Percentiles rank a stretch among this genome's conserved stretches.
These are phyloP conservation scores for Limnephilus lunatus DNA, from an alignment of 2,888 invertebrate genomes.

Conservation along the genomic window DNA sequence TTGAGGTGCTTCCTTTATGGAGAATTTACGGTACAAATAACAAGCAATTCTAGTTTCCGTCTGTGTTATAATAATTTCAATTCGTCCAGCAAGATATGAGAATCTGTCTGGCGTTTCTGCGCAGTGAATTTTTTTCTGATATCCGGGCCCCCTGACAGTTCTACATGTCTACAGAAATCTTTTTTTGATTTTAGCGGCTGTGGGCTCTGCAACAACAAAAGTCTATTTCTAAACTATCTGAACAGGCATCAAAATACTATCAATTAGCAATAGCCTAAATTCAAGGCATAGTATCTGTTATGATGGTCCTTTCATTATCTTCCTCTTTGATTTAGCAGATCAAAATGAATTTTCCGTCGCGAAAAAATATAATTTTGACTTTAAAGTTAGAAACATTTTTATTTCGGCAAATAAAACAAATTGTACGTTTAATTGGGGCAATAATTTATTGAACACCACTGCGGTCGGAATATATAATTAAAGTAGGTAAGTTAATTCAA, in stretches of 20 bases:
- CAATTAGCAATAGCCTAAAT: not conserved
- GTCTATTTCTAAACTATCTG: too few species aligned
- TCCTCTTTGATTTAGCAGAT: conserved; percentile 25
- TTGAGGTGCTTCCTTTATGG: not conserved
- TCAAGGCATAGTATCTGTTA: not conserved
- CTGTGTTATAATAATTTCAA: not conserved
- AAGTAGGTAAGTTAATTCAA: too few species aligned
- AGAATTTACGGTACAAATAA: not conserved
- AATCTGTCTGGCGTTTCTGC: not conserved
- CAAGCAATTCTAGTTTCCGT: not conserved
- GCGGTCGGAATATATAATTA: too few species aligned
- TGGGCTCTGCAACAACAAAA: too few species aligned
- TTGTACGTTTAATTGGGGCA: not conserved
- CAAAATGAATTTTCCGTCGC: conserved; percentile 19
- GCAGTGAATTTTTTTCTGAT: not conserved
- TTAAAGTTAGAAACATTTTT: conserved; percentile 5
- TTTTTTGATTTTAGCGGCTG: too few species aligned
- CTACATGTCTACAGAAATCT: too few species aligned
- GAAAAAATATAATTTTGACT: conserved; percentile 19
- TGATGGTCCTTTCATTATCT: not conserved
- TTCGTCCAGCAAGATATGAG: not conserved
- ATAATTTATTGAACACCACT: not conserved
- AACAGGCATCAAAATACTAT: not conserved
- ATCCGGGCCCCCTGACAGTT: too few species aligned
- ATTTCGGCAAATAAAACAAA: not conserved